phyloP scores from a whole-genome alignment of 2,113 vertebrate species.

The Gymnobelideus leadbeateri region DNA sequence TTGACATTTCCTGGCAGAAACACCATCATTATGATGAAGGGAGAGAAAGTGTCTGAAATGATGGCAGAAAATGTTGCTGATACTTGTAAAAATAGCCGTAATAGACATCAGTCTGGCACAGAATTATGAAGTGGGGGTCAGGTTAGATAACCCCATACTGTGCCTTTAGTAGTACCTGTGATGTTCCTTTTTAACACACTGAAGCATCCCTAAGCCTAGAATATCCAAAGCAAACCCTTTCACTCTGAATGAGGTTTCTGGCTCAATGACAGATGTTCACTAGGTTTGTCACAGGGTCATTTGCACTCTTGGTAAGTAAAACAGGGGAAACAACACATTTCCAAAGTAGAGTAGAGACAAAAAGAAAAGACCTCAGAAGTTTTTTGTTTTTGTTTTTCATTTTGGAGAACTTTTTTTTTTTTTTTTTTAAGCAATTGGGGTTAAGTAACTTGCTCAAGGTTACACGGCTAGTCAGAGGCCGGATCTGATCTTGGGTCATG shows the following conservation, averaged over 20 bases:
- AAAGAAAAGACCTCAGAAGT: background rate
- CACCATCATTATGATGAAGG: constrained; percentile 9
- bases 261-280: background rate
- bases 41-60: constrained; percentile 52
- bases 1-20: constrained; percentile 58
- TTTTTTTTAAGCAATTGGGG: too few relatives aligned
- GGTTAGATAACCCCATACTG: background rate
- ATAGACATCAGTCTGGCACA: background rate
- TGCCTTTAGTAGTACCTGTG: constrained; percentile 4
- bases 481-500: too few relatives aligned
- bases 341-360: background rate
- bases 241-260: background rate
- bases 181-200: background rate
- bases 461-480: too few relatives aligned
- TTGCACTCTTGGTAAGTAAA: background rate
- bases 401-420: too few relatives aligned
- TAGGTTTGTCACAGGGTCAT: background rate
- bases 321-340: background rate
- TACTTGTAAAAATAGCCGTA: constrained; percentile 21
- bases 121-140: background rate
- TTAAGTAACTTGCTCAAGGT: too few relatives aligned
- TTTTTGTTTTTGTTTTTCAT: background rate
- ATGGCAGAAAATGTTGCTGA: constrained; percentile 49
- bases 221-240: background rate
- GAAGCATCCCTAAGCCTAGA: background rate